phyloP scores from a whole-genome alignment of 2,888 invertebrate genomes.

The Drosophila mimica region DNA sequence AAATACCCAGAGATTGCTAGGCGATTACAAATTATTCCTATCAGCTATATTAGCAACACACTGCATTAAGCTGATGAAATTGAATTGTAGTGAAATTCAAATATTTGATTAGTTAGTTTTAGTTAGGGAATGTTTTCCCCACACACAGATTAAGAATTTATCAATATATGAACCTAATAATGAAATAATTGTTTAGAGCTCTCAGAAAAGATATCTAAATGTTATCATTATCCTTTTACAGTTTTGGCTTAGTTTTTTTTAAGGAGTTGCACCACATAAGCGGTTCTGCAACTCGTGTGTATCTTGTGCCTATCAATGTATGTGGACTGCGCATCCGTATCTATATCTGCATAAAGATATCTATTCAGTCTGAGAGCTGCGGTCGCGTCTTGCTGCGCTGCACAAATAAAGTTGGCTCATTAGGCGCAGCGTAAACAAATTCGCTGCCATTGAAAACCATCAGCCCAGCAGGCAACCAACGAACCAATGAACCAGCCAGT shows the following conservation, averaged over 20 bases:
- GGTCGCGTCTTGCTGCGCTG: conserved; percentile 59
- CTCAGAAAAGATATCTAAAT: not conserved
- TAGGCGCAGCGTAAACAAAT: conserved; percentile 76
- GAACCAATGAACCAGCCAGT: conserved; percentile 28
- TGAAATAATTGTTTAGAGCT: not conserved
- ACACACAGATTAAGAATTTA: no score
- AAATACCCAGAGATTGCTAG: conserved; percentile 52
- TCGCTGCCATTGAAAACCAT: conserved; percentile 52
- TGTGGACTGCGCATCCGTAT: conserved; percentile 23
- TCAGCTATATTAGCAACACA: not conserved
- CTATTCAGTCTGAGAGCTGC: conserved; percentile 26
- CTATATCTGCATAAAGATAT: conserved; percentile 16
- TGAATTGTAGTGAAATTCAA: conserved; percentile 25
- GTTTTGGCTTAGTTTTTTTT: not conserved
- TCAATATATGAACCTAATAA: not conserved
- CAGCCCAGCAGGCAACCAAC: conserved; percentile 32
- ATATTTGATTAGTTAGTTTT: conserved; percentile 5
- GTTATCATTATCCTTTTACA: not conserved
- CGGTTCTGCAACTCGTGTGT: not conserved
- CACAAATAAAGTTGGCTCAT: conserved; percentile 70
- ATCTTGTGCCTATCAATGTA: conserved; percentile 1
- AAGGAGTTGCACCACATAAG: not conserved
- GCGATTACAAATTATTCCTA: conserved; percentile 65
- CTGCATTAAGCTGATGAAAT: not conserved
- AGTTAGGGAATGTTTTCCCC: not conserved